Percentiles rank a stretch among this genome's conserved stretches.
Conservation (phyloP, 2,113 vertebrate genomes). For the Emydura subglobosa region DNA sequence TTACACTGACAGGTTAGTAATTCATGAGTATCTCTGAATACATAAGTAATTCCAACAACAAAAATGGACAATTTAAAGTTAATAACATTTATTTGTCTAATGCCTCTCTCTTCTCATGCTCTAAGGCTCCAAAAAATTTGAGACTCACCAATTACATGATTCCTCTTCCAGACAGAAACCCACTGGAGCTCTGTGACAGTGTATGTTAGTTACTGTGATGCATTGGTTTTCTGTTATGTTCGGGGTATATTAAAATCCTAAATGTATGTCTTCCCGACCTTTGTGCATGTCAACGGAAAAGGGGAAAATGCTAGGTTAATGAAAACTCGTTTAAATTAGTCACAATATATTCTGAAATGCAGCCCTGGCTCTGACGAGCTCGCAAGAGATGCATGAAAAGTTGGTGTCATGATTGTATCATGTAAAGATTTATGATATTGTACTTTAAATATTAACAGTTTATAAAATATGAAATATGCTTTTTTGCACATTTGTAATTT, state of each 20-base stretch:
- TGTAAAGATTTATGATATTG: slow-evolving; percentile 37
- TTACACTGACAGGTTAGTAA: not conserved
- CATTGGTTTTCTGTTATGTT: slow-evolving; percentile 8
- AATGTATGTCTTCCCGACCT: slow-evolving; percentile 55
- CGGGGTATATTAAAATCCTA: slow-evolving; percentile 44
- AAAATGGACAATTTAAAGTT: not conserved
- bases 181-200: not conserved
- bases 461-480: slow-evolving; percentile 34
- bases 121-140: not conserved
- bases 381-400: slow-evolving; percentile 68
- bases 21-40: not conserved
- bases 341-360: slow-evolving; percentile 58
- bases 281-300: slow-evolving; percentile 54
- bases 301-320: slow-evolving; percentile 63
- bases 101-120: not conserved
- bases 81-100: not conserved
- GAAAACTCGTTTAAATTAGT: slow-evolving; percentile 72
- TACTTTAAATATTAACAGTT: slow-evolving; percentile 72
- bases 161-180: not conserved
- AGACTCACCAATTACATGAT: not conserved
- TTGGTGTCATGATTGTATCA: slow-evolving; percentile 27
- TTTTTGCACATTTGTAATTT: slow-evolving; percentile 60
- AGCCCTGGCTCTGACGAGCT: slow-evolving; percentile 35
- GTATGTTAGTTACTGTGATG: not conserved
- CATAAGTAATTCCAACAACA: not conserved